phyloP scores from a whole-genome alignment of 2,888 invertebrate species.

The Fragum whitleyi region DNA sequence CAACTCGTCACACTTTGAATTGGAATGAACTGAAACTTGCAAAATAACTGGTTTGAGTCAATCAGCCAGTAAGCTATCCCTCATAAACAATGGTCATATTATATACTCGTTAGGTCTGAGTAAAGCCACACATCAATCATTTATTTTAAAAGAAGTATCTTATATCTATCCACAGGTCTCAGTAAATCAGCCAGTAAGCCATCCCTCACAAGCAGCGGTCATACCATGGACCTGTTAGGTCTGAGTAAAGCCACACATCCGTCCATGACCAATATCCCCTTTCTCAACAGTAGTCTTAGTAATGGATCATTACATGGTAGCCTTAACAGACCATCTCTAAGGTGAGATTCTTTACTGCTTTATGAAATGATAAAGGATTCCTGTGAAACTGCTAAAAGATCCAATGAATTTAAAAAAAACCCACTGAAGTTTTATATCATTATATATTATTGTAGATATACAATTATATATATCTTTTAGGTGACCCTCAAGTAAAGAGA shows the following conservation, averaged over 20 bases:
- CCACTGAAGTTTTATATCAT: background rate
- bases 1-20: no score
- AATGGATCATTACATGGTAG: slow-evolving; percentile 64
- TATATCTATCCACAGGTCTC: background rate
- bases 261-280: slow-evolving; percentile 54
- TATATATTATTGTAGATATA: no score
- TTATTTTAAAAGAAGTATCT: no score
- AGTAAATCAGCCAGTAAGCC: slow-evolving; percentile 26
- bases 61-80: slow-evolving; percentile 15
- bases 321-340: slow-evolving; percentile 54
- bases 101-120: slow-evolving; percentile 79
- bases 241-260: slow-evolving; percentile 75
- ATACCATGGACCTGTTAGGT: slow-evolving; percentile 78
- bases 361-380: no score
- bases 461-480: no score
- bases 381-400: no score
- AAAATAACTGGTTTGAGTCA: slow-evolving; percentile 13
- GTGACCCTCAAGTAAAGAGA: no score
- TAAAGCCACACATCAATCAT: slow-evolving; percentile 47
- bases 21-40: no score
- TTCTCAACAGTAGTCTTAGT: slow-evolving; percentile 61
- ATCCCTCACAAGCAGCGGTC: slow-evolving; percentile 63
- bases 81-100: slow-evolving; percentile 69
- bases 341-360: slow-evolving; percentile 36
- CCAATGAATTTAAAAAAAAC: no score